Evolutionary conservation across 1,140 invertebrate genomes (phyloP).

Genomic region (Steinernema khuongi): DNA sequence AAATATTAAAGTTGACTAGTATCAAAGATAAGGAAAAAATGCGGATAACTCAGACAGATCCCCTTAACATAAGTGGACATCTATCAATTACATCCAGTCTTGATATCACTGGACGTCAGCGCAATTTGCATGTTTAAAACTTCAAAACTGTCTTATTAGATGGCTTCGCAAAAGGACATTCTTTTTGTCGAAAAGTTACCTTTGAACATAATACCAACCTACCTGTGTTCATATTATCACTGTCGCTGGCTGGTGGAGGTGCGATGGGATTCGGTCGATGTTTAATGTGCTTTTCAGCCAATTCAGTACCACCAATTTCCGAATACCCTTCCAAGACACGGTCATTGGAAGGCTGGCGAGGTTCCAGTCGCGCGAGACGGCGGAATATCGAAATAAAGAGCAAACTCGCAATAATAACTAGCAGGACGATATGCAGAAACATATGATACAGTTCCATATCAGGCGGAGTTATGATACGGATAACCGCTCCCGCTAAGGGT

Average conservation of each 20-base stretch:
- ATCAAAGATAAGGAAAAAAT: too few species aligned
- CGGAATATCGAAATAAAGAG: background rate
- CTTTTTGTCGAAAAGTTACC: background rate
- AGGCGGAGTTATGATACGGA: background rate
- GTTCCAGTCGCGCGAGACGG: background rate
- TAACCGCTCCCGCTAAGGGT: too few species aligned
- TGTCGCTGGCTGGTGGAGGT: slow-evolving; percentile 8
- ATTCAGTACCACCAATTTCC: background rate
- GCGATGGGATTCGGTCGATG: background rate
- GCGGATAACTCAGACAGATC: too few species aligned
- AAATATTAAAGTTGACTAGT: too few species aligned
- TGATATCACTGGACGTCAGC: too few species aligned
- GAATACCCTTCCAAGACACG: background rate
- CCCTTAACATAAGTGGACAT: too few species aligned
- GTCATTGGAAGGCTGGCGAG: background rate
- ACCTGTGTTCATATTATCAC: background rate
- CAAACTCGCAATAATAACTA: background rate
- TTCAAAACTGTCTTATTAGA: too few species aligned
- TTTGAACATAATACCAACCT: background rate
- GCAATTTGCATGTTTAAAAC: too few species aligned
- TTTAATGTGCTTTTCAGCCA: background rate
- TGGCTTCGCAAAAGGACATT: too few species aligned
- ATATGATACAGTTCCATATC: background rate
- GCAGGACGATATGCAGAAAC: background rate
- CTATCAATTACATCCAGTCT: too few species aligned